Evolutionary conservation across 2,113 vertebrate species (phyloP).

Genomic region (Scortum barcoo): DNA sequence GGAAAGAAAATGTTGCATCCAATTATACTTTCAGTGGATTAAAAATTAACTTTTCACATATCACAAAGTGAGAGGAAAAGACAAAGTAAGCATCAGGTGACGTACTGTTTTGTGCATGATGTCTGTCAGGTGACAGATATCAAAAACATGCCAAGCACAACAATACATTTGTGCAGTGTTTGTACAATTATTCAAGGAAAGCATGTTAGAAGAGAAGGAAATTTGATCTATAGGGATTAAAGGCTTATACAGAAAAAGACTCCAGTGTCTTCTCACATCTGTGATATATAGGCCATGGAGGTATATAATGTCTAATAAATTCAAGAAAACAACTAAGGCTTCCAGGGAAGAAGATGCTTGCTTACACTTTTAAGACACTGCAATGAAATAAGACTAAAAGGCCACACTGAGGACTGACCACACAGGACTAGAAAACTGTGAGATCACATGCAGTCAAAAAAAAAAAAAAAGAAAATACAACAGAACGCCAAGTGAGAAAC

Average conservation of each 20-base stretch:
- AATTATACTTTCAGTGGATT: not conserved
- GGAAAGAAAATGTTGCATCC: not conserved
- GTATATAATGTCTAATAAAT: not conserved
- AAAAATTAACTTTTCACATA: not conserved
- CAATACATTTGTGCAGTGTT: not conserved
- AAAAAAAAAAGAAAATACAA: too few relatives aligned
- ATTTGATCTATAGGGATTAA: too few relatives aligned
- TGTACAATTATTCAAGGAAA: not conserved
- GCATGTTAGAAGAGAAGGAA: not conserved
- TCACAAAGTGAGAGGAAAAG: not conserved
- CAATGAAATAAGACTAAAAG: not conserved
- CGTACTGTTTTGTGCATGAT: not conserved
- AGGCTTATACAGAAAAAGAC: too few relatives aligned
- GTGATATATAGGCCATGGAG: not conserved
- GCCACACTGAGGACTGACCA: not conserved
- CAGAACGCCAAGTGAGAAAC: constrained; percentile 61
- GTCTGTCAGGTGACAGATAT: not conserved
- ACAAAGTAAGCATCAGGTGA: not conserved
- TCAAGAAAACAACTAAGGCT: constrained; percentile 10
- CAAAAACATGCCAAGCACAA: not conserved
- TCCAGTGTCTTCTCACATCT: constrained; percentile 8
- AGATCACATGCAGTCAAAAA: not conserved
- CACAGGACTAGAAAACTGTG: too few relatives aligned
- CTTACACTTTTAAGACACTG: not conserved
- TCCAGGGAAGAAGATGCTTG: not conserved